Conservation (phyloP, 2,888 invertebrate genomes). For the Cecidostiba fungosa region DNA sequence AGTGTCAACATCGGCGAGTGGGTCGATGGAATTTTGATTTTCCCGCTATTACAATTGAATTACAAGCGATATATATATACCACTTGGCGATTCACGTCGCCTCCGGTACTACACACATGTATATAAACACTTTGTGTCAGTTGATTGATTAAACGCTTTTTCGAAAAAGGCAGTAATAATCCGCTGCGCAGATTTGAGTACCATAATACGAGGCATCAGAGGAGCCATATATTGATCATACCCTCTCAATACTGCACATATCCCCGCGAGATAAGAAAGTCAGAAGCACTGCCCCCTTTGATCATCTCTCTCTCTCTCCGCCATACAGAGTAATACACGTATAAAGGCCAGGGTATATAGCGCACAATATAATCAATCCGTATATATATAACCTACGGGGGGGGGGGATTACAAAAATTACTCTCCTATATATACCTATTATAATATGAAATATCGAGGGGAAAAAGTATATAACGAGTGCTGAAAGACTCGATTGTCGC, state of each 20-base stretch:
- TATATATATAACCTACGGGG: background rate
- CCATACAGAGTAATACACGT: background rate
- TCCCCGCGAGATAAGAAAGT: background rate
- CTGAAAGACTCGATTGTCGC: background rate
- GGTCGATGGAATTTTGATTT: background rate
- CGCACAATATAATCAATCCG: background rate
- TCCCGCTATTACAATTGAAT: slow-evolving; percentile 2
- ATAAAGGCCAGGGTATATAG: background rate
- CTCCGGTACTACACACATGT: background rate
- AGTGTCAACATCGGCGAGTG: background rate
- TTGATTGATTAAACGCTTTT: too few species aligned
- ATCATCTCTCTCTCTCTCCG: background rate
- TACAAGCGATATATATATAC: background rate
- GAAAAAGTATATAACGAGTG: background rate
- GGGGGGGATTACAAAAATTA: background rate
- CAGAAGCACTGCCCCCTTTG: background rate
- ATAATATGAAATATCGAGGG: background rate
- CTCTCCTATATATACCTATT: background rate
- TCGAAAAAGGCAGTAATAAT: too few species aligned
- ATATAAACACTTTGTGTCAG: background rate
- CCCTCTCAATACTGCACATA: background rate
- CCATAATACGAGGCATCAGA: background rate
- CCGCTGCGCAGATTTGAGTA: background rate
- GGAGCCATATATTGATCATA: background rate
- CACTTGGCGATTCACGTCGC: background rate